Base-by-base conservation (phyloP, 2,113 vertebrate species). In the Canis aureus region DNA sequence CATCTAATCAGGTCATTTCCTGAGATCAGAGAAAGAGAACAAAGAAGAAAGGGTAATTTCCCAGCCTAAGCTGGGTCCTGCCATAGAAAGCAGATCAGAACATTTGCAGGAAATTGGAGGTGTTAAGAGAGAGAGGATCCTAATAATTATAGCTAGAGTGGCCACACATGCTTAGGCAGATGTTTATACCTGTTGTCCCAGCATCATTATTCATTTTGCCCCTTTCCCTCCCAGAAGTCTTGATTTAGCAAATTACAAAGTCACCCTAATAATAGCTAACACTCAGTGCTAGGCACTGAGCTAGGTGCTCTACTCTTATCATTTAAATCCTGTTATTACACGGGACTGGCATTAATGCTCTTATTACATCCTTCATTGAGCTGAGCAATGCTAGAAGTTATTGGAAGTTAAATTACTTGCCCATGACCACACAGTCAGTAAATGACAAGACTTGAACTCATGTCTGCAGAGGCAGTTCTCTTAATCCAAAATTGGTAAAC, bases 21-120 rank as follows among this genome's bases (percentile, higher is more conserved):
- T 86, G 43, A 92, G 38, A 82, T 94, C 49, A 94, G 82, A 89
- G 23, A 95, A 64, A 29, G 17, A 85, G 35, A 57, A 87, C 19
- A 66, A 69, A 88, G 38, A 53, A 66, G 19, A 62, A 69, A 84
- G 11, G 51, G 25, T 88, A 60, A 93, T 81, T 55, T 91, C 20
- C 29, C 11, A 83, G 32, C 20, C 16, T 35, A 51, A 51, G 4
- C 57, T 38, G 8, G 3, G 2, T 76, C 27, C 73, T 55, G 13
- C 3, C 27, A 10, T 20, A 74, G 22, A n/a, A 76, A 78, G 35
- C 71, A 81, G 19, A 16, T 57, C 11, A 89, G 49, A 74, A 88
- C 12, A 90, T 35, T 32, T 49, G 22, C 17, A 29, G 38, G 43
- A 87, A 95, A 92, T 51, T 73, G 60, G 13, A 89, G 22, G 15